Base-by-base conservation (phyloP, 2,113 vertebrate species). In the Microtus oregoni region DNA sequence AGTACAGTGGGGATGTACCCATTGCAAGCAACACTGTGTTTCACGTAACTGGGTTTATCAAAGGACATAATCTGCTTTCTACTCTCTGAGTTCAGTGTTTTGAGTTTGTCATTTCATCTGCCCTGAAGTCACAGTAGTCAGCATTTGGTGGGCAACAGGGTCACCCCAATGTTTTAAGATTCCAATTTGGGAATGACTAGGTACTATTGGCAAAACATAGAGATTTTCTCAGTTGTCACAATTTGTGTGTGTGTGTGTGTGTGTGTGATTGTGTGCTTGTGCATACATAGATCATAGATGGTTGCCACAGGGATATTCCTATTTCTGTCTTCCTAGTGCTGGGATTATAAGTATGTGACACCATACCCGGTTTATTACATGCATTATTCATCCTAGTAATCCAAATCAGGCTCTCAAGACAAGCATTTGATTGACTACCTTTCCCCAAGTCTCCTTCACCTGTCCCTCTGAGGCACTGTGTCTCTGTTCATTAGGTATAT, bases 21-120 rank as follows among this genome's bases (percentile, higher is more conserved):
- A 13, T 6, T 6, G 13, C 22, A 44, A 1, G 4, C 12, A 68
- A 44, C 79, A 72, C 2, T 13, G 15, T 0, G 0, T 35, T 28
- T 78, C 15, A 13, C 1, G 3, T 8, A 65, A 17, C 7, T 61
- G 24, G 72, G 30, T 52, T 76, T 52, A 47, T n/a, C 7, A 30
- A 70, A 58, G 52, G 70, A 61, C 13, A 14, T 4, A 24, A 17
- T 82, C 47, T 6, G 17, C 12, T 9, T 22, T 26, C 77, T 89
- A 17, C 38, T 50, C 41, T 90, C 89, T 79, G 65, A 75, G 7
- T 67, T 35, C 0, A 35, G 24, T 41, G 55, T 58, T 63, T 30
- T 72, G 82, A n/a, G 15, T 90, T 82, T 85, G 35, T 35, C 26
- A 79, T 14, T 13, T 7, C 15, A 30, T 19, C 1, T 0, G 65